phyloP scores from a whole-genome alignment of 2,888 invertebrate species.

The Teleiodes luculella region DNA sequence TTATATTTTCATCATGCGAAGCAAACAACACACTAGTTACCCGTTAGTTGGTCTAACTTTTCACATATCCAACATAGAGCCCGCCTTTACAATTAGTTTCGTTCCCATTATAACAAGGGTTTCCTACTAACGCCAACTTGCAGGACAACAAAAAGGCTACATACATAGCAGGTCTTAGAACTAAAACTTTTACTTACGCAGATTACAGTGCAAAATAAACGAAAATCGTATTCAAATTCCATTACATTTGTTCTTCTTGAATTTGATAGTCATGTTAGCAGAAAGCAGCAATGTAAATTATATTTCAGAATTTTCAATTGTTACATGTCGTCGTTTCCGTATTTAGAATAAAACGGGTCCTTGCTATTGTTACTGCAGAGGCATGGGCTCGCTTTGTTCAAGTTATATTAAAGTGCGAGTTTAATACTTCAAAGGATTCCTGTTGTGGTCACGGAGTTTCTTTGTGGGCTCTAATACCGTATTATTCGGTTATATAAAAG shows the following conservation, averaged over 20 bases:
- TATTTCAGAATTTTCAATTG: background rate
- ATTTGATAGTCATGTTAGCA: background rate
- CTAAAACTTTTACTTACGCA: conserved; percentile 50
- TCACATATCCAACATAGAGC: conserved; percentile 13
- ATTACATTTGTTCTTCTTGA: background rate
- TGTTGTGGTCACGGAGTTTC: conserved; percentile 57
- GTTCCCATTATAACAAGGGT: conserved; percentile 50
- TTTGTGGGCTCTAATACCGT: conserved; percentile 39
- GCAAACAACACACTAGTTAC: background rate
- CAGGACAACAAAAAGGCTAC: conserved; percentile 39
- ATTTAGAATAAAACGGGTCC: background rate
- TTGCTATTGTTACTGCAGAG: conserved; percentile 60
- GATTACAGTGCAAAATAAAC: background rate
- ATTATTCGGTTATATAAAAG: conserved; percentile 5
- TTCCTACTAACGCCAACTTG: conserved; percentile 37
- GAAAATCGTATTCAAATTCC: background rate
- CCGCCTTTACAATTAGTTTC: conserved; percentile 47
- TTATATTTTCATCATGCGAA: background rate
- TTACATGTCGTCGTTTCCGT: background rate
- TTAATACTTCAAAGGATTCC: conserved; percentile 70
- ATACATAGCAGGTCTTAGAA: conserved; percentile 66
- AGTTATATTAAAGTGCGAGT: conserved; percentile 69
- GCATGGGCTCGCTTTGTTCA: conserved; percentile 68
- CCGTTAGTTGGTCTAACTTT: background rate
- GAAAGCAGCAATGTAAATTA: background rate